Evolutionary conservation across 92 coral and sea anemone species (phyloP), one percentile per base, ranked within the genome.

Genomic region (Hydrozoanthus gracilis): DNA sequence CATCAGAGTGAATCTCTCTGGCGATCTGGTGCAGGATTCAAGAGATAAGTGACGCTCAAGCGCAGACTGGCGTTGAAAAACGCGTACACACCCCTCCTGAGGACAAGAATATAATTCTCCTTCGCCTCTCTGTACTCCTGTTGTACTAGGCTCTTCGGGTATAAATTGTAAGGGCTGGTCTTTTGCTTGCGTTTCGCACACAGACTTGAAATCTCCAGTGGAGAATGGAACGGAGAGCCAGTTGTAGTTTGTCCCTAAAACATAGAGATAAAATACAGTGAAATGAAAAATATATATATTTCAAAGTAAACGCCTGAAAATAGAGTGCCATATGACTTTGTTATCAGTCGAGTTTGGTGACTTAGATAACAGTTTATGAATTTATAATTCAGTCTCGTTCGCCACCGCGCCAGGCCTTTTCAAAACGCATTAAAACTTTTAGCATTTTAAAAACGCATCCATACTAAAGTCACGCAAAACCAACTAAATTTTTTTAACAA

Each of bases 21-120:
- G 64, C 4, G 46, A 9, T 47, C 48, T 35, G 15, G 76, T 52
- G 62, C 94, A 91, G 20, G 60, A 44, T 68, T 87, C 92, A 27
- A 84, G 76, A 10, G 91, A 83, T 5, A 88, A 77, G 78, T 91
- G 94, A 11, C 71, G 83, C 66, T 91, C 92, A 12, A 88, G 84
- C 4, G 76, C 62, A 0, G 87, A 58, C 27, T 45, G 49, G 18
- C 83, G 71, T 60, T 91, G 89, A 83, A 87, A 90, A 10, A 85
- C 88, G 20, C 79, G 87, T 49, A 76, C 56, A 18, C 95, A 92
- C 27, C 95, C 95, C 12, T 92, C 88, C 65, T 89, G 76, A 44
- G 95, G 92, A 49, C 95, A 89, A 9, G 83, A 50, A 66, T 70
- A 87, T 49, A 88, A 15, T 15, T 55, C 68, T 51, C 46, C 66